A percentile compares a stretch with the other conserved stretches of the same genome.
These are phyloP conservation scores for Euschistus heros DNA, from an alignment of 1,140 invertebrate genomes.

Conservation along the genomic window DNA sequence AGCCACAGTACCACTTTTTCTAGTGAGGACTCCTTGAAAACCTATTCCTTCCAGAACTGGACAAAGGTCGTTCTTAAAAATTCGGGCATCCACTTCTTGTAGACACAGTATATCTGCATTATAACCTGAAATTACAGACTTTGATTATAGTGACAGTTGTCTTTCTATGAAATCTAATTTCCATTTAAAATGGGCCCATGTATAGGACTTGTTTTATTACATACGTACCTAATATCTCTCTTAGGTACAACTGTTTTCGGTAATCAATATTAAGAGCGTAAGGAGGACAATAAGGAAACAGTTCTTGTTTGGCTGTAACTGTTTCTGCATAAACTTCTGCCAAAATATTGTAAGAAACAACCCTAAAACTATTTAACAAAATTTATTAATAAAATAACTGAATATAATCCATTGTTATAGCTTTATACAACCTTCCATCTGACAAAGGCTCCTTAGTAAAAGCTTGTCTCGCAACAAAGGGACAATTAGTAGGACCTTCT, in stretches of 20 bases:
- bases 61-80: conserved; percentile 60
- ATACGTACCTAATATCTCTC: conserved; percentile 63
- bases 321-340: conserved; percentile 80
- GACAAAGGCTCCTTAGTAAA: conserved; percentile 46
- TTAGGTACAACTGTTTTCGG: conserved; percentile 68
- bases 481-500: conserved; percentile 62
- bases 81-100: conserved; percentile 81
- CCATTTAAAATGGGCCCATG: background rate
- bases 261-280: conserved; percentile 73
- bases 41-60: conserved; percentile 46
- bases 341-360: conserved; percentile 80
- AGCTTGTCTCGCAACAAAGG: conserved; percentile 65
- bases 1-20: conserved; percentile 58
- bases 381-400: background rate
- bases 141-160: too few relatives aligned
- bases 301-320: conserved; percentile 52
- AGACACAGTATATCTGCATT: conserved; percentile 82
- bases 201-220: conserved; percentile 9
- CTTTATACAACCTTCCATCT: conserved; percentile 18
- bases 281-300: conserved; percentile 71
- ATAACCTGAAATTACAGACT: conserved; percentile 52
- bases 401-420: conserved; percentile 1
- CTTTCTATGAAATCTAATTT: background rate
- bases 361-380: conserved; percentile 51
- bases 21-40: conserved; percentile 49